phyloP scores from a whole-genome alignment of 1,140 invertebrate genomes.

The Paraescarpia echinospica region DNA sequence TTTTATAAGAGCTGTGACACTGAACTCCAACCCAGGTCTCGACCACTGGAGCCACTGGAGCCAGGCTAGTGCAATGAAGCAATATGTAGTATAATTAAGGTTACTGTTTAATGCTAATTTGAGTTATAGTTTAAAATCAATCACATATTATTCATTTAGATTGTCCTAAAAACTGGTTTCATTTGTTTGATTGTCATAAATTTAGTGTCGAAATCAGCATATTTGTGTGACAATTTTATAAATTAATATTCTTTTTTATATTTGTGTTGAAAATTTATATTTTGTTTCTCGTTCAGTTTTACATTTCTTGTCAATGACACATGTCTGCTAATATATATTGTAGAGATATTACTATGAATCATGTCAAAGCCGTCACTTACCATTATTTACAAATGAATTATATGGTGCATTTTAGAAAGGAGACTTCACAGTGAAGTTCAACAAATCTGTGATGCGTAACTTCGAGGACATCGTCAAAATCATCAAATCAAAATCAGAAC shows the following conservation, averaged over 20 bases:
- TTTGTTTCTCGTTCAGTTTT: background rate
- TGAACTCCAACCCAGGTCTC: too few species aligned
- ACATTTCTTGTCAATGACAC: background rate
- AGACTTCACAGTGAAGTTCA: slow-evolving; percentile 14
- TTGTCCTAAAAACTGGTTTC: background rate
- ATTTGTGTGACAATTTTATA: background rate
- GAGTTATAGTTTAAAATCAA: background rate
- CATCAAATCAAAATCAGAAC: background rate
- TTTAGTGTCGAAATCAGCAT: background rate
- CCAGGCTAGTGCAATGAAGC: too few species aligned
- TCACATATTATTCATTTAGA: background rate
- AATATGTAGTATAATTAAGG: background rate
- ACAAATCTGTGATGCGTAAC: slow-evolving; percentile 8
- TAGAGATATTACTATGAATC: background rate
- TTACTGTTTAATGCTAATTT: background rate
- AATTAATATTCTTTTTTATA: background rate
- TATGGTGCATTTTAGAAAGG: background rate
- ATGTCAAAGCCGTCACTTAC: background rate
- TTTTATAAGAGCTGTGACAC: too few species aligned
- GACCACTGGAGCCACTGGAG: too few species aligned
- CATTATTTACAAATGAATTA: slow-evolving; percentile 1
- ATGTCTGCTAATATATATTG: background rate
- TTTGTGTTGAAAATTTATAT: background rate
- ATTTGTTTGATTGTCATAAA: background rate
- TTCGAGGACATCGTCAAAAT: slow-evolving; percentile 9